A percentile compares a stretch with the other conserved stretches of the same genome.
phyloP scores from a whole-genome alignment of 1,140 invertebrate species.

The Calliopsis andreniformis region DNA sequence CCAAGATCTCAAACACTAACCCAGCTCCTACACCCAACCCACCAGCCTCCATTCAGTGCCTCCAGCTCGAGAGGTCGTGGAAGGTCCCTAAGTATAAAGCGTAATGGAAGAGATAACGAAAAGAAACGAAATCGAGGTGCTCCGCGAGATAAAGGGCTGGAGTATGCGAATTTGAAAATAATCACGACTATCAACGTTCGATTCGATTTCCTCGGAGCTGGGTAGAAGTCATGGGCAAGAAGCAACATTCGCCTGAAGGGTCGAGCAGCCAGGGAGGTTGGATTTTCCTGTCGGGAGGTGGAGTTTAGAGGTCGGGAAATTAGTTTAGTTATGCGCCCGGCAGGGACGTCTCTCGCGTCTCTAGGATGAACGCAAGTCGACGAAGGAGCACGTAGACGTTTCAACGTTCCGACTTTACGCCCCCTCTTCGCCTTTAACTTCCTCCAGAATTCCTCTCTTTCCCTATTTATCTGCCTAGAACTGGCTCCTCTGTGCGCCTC shows the following conservation, averaged over 20 bases:
- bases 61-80: no score
- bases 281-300: slow-evolving; percentile 62
- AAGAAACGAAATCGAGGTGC: not conserved
- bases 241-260: slow-evolving; percentile 66
- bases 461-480: slow-evolving; percentile 20
- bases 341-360: slow-evolving; percentile 69
- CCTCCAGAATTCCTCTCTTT: slow-evolving; percentile 31
- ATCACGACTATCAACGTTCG: slow-evolving; percentile 16
- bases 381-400: slow-evolving; percentile 69
- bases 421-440: slow-evolving; percentile 3
- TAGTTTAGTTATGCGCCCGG: slow-evolving; percentile 77
- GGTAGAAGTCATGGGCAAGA: slow-evolving; percentile 61
- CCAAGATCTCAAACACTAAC: no score
- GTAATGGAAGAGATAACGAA: not conserved
- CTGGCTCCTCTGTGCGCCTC: slow-evolving; percentile 8
- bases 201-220: slow-evolving; percentile 3
- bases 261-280: slow-evolving; percentile 35
- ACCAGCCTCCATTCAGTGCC: no score
- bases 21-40: no score
- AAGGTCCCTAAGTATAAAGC: no score
- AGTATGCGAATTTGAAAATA: slow-evolving; percentile 16
- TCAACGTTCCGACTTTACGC: slow-evolving; percentile 34
- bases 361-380: slow-evolving; percentile 62
- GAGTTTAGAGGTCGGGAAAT: slow-evolving; percentile 74
- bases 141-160: not conserved